Percentiles rank a stretch among this genome's conserved stretches.
phyloP scores from a whole-genome alignment of 2,888 invertebrate species.

The Pegoplata infirma region DNA sequence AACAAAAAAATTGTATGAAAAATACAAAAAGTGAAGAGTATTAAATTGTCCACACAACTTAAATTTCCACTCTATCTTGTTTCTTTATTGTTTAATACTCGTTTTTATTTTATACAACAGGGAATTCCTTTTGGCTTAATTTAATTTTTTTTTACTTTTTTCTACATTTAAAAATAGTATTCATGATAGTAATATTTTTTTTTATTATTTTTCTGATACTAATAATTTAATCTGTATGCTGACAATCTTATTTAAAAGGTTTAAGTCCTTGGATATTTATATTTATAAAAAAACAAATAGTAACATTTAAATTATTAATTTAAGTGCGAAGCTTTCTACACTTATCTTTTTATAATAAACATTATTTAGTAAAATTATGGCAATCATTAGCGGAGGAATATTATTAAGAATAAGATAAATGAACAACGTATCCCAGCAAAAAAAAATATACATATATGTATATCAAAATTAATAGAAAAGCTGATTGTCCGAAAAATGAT shows the following conservation, averaged over 20 bases:
- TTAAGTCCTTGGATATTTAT: background rate
- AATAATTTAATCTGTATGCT: conserved; percentile 44
- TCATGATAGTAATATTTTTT: background rate
- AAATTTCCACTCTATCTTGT: no score
- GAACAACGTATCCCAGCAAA: no score
- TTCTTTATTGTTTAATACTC: background rate
- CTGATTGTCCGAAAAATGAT: no score
- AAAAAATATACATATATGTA: no score
- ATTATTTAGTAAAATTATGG: conserved; percentile 51
- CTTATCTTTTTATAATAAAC: conserved; percentile 37
- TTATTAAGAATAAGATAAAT: no score
- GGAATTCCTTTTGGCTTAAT: conserved; percentile 15
- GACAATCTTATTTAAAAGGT: conserved; percentile 46
- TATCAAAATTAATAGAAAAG: no score
- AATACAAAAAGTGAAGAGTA: no score
- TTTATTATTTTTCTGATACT: conserved; percentile 7
- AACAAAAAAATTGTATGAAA: no score
- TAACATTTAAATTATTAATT: conserved; percentile 25
- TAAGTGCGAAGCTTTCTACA: background rate
- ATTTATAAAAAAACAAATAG: conserved; percentile 1
- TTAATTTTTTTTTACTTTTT: no score
- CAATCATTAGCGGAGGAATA: conserved; percentile 1
- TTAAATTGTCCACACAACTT: no score
- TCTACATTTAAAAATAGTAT: conserved; percentile 1
- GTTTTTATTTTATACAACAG: background rate